A percentile compares a stretch with the other conserved stretches of the same genome.
Conservation (phyloP, 2,888 invertebrate genomes). For the Plusia festucae region DNA sequence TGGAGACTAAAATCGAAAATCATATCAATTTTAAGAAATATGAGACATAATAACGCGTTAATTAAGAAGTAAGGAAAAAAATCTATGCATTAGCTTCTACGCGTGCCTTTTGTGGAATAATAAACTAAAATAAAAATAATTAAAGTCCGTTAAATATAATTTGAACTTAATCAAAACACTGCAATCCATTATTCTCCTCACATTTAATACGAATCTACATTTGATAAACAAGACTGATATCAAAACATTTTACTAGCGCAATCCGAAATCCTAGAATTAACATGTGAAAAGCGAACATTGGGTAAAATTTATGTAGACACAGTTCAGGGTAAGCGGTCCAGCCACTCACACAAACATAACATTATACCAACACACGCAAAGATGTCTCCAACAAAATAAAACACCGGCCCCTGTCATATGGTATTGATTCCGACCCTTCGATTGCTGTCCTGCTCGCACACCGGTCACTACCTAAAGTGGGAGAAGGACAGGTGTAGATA, state of each 20-base stretch:
- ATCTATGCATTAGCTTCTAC: no score
- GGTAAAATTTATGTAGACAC: slow-evolving; percentile 39
- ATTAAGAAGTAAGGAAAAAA: no score
- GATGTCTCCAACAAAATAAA: slow-evolving; percentile 85
- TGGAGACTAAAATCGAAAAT: not conserved
- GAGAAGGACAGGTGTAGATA: slow-evolving; percentile 69
- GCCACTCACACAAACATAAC: slow-evolving; percentile 57
- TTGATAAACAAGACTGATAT: slow-evolving; percentile 20
- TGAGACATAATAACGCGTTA: no score
- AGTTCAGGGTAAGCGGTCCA: slow-evolving; percentile 37
- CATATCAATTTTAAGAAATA: no score
- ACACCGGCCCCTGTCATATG: slow-evolving; percentile 80
- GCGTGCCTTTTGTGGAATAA: no score
- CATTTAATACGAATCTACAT: slow-evolving; percentile 15
- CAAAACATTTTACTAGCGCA: slow-evolving; percentile 25
- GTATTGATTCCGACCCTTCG: slow-evolving; percentile 84
- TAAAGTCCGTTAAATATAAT: not conserved
- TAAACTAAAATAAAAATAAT: no score
- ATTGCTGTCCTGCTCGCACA: slow-evolving; percentile 66
- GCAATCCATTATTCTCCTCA: slow-evolving; percentile 12
- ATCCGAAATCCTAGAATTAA: slow-evolving; percentile 50
- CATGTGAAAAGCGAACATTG: slow-evolving; percentile 55
- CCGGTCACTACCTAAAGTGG: slow-evolving; percentile 60
- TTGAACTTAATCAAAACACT: not conserved
- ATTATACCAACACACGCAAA: slow-evolving; percentile 61